phyloP scores from a whole-genome alignment of 2,113 vertebrate genomes.

The Puffinus mauretanicus region DNA sequence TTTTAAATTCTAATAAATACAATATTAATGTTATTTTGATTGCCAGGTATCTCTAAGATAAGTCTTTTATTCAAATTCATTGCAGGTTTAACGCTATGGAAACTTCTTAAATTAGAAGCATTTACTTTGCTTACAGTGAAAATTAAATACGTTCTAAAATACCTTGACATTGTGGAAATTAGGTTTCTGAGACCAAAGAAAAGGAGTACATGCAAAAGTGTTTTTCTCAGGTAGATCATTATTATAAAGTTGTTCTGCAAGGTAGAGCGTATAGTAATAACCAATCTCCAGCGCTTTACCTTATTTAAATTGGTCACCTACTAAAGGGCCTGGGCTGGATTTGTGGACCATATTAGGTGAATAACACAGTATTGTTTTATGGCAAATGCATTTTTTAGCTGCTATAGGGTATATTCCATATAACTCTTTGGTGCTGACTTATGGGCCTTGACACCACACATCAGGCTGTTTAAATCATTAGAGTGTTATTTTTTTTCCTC shows the following conservation, averaged over 20 bases:
- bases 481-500: conserved; percentile 38
- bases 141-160: neutral
- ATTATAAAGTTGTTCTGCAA: neutral
- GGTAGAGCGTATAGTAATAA: neutral
- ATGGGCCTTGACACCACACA: neutral
- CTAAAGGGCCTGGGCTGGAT: neutral
- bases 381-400: conserved; percentile 21
- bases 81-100: neutral
- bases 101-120: neutral
- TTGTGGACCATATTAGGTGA: neutral
- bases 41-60: neutral
- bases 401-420: neutral
- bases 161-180: neutral
- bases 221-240: neutral
- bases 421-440: conserved; percentile 43
- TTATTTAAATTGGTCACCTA: conserved; percentile 22
- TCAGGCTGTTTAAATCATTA: conserved; percentile 55
- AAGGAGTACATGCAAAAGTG: neutral
- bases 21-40: neutral
- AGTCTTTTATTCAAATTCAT: neutral
- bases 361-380: neutral
- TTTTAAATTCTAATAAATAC: neutral
- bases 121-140: neutral
- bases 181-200: neutral
- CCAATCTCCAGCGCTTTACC: neutral